These are phyloP conservation scores for Argyrosomus japonicus DNA, from an alignment of 2,113 vertebrate genomes.

Conservation along the genomic window DNA sequence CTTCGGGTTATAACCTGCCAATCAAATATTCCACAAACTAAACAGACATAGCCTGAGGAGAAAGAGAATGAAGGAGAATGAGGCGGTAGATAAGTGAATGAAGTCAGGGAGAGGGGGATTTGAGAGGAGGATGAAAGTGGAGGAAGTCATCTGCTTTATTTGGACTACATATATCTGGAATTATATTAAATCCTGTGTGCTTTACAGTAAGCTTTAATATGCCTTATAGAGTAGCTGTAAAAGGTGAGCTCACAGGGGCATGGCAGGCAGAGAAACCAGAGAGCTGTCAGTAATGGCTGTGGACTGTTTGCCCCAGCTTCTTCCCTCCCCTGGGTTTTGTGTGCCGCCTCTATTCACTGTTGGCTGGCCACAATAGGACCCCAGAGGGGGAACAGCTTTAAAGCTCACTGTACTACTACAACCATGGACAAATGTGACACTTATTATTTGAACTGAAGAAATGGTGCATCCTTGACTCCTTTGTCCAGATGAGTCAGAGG, in stretches of 20 bases:
- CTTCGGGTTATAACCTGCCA: slow-evolving; percentile 59
- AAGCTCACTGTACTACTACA: slow-evolving; percentile 38
- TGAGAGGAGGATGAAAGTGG: slow-evolving; percentile 21
- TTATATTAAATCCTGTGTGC: slow-evolving; percentile 44
- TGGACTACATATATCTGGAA: slow-evolving; percentile 39
- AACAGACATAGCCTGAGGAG: slow-evolving; percentile 44
- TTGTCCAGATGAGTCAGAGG: neutral
- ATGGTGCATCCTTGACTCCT: neutral
- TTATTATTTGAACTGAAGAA: slow-evolving; percentile 18
- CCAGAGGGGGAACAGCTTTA: slow-evolving; percentile 36
- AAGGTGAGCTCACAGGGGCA: slow-evolving; percentile 42
- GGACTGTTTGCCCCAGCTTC: slow-evolving; percentile 41
- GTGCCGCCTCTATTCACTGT: slow-evolving; percentile 52
- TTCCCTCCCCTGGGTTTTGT: slow-evolving; percentile 32
- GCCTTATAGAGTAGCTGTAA: slow-evolving; percentile 34
- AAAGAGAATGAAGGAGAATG: slow-evolving; percentile 35
- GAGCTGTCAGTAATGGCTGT: slow-evolving; percentile 50
- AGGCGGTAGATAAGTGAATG: slow-evolving; percentile 53
- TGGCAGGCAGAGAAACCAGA: slow-evolving; percentile 32
- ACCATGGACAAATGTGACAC: slow-evolving; percentile 2
- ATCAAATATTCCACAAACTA: slow-evolving; percentile 59
- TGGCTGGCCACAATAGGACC: slow-evolving; percentile 46
- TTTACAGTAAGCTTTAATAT: slow-evolving; percentile 49
- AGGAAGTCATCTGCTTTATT: slow-evolving; percentile 48
- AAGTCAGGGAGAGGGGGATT: slow-evolving; percentile 42